phyloP scores from a whole-genome alignment of 92 coral and sea anemone genomes.

The Parazoanthus swiftii region DNA sequence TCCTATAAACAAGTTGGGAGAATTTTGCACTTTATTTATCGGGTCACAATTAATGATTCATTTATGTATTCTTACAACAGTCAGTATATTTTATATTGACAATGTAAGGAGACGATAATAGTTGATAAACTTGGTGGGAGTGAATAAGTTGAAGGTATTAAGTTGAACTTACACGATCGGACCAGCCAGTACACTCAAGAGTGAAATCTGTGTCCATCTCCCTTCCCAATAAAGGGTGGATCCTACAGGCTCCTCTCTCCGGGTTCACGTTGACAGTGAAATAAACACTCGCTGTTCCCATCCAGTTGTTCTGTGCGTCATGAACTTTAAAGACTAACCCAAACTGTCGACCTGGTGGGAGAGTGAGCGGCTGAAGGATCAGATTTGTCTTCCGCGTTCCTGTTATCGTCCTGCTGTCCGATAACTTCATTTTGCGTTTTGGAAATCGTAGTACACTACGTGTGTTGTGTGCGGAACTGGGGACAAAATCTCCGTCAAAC shows the following conservation, averaged over 20 bases:
- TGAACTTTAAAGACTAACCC: not conserved
- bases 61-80: too few relatives aligned
- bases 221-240: not conserved
- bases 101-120: too few relatives aligned
- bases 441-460: not conserved
- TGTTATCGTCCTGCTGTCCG: conserved; percentile 8
- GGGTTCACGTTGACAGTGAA: conserved; percentile 8
- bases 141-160: not conserved
- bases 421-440: not conserved
- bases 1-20: too few relatives aligned
- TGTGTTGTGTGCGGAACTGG: not conserved
- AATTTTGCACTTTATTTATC: too few relatives aligned
- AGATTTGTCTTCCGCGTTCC: not conserved
- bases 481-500: conserved; percentile 1
- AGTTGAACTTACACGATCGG: not conserved
- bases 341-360: not conserved
- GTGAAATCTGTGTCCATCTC: conserved; percentile 19
- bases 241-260: not conserved
- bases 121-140: not conserved
- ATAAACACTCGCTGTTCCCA: not conserved
- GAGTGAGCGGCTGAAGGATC: conserved; percentile 5
- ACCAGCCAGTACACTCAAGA: not conserved
- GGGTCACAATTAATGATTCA: too few relatives aligned
- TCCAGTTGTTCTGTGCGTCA: conserved; percentile 5
- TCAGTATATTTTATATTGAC: too few relatives aligned